These are phyloP conservation scores for Coenonympha glycerion DNA, from an alignment of 2,888 invertebrate genomes.

Conservation along the genomic window DNA sequence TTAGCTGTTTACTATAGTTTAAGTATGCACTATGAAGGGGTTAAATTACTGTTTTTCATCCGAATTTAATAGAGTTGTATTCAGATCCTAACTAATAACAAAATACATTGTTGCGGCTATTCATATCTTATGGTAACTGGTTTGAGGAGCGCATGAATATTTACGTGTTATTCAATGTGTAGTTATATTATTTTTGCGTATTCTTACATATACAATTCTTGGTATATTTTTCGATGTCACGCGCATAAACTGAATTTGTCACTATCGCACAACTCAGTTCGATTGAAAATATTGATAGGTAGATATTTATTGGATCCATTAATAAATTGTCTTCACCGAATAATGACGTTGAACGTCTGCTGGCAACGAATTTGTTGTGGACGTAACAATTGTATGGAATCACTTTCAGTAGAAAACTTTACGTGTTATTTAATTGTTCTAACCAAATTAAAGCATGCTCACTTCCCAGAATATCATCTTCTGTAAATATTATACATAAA, in stretches of 20 bases:
- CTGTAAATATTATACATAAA: no score
- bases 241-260: neutral
- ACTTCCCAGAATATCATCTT: no score
- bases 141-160: conserved; percentile 2
- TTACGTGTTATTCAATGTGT: conserved; percentile 1
- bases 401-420: no score
- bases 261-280: neutral
- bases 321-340: no score
- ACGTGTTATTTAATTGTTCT: no score
- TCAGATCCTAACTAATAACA: neutral
- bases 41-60: neutral
- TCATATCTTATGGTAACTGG: neutral
- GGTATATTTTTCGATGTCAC: neutral
- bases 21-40: no score
- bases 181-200: neutral
- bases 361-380: neutral
- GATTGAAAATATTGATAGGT: no score
- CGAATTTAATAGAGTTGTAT: neutral
- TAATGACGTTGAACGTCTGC: neutral
- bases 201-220: neutral
- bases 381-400: no score
- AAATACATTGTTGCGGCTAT: neutral
- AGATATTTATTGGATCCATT: no score
- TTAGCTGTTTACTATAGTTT: no score
- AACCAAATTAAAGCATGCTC: no score